Conservation (phyloP, 2,797 vertebrate species). For the Acanthurus tractus region DNA sequence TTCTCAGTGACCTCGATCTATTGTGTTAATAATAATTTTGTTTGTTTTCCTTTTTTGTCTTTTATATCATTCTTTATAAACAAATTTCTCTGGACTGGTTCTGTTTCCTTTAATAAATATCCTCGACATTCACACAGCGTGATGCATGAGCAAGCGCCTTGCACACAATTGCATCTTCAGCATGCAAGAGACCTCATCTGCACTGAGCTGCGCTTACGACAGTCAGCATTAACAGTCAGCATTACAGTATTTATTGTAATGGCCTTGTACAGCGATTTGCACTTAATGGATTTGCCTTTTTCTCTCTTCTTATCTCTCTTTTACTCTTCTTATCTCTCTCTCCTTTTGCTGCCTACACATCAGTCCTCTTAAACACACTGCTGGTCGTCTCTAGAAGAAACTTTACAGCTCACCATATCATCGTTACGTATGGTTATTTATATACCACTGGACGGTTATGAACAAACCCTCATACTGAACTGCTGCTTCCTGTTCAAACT, state of each 20-base stretch:
- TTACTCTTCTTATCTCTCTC: not conserved
- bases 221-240: not conserved
- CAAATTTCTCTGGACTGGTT: not conserved
- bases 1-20: not conserved
- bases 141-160: not conserved
- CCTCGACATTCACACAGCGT: slow-evolving; percentile 17
- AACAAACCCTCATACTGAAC: slow-evolving; percentile 4
- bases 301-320: not conserved
- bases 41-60: not conserved
- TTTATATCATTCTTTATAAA: not conserved
- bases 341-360: not conserved
- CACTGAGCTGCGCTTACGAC: not conserved
- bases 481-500: slow-evolving; percentile 50
- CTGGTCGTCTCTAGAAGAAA: not conserved
- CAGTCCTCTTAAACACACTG: not conserved
- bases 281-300: slow-evolving; percentile 3
- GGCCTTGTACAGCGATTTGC: not conserved
- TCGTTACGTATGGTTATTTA: slow-evolving; percentile 7
- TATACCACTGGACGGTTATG: slow-evolving; percentile 11
- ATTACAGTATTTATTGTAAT: not conserved
- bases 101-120: not conserved
- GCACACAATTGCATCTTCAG: not conserved
- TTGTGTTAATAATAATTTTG: not conserved
- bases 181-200: not conserved
- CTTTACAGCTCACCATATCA: not conserved